phyloP scores from a whole-genome alignment of 1,140 invertebrate genomes.

The Laupala kohalensis region DNA sequence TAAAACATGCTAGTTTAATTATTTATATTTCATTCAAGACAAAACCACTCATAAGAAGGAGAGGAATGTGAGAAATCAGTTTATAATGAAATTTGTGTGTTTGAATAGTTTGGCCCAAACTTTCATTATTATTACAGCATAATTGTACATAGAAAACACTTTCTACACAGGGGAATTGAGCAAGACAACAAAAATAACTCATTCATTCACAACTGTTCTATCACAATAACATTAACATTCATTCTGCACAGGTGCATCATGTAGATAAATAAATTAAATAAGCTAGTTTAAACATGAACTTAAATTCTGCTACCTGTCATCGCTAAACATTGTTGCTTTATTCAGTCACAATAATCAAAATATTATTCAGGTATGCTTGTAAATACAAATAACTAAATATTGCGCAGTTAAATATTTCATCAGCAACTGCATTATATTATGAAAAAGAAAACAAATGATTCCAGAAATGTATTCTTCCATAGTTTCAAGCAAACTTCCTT shows the following conservation, averaged over 20 bases:
- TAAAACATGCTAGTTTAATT: too few relatives aligned
- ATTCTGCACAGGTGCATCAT: neutral
- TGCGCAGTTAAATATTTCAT: neutral
- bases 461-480: neutral
- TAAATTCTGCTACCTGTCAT: neutral
- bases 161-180: neutral
- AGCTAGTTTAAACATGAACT: neutral
- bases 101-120: neutral
- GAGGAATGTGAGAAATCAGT: neutral
- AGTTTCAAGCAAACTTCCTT: neutral
- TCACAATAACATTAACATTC: neutral
- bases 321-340: neutral
- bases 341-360: neutral
- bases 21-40: too few relatives aligned
- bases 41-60: too few relatives aligned
- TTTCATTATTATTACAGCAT: neutral
- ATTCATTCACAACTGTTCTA: neutral
- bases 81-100: neutral
- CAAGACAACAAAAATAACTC: neutral
- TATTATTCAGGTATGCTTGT: neutral
- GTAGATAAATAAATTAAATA: neutral
- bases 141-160: neutral
- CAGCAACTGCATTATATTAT: neutral
- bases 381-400: neutral
- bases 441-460: neutral